A percentile compares a stretch with the other conserved stretches of the same genome.
phyloP scores from a whole-genome alignment of 2,797 vertebrate species.

The Anniella stebbinsi region DNA sequence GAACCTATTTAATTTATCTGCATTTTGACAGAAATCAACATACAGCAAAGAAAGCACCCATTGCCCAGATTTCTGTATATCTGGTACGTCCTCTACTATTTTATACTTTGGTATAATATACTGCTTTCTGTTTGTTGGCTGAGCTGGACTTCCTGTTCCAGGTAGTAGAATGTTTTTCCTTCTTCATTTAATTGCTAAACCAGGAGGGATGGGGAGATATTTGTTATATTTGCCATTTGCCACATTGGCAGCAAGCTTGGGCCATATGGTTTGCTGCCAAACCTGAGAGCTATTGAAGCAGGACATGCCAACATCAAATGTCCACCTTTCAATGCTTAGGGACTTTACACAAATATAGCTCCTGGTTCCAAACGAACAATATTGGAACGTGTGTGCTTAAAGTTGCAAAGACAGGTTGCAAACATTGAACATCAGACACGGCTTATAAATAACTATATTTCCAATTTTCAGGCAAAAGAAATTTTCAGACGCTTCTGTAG shows the following conservation, averaged over 20 bases:
- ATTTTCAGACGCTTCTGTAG: not conserved
- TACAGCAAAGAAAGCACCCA: not conserved
- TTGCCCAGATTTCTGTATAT: not conserved
- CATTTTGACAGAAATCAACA: conserved; percentile 3
- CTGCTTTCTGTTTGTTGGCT: not conserved
- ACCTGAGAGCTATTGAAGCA: not conserved
- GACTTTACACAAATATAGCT: not conserved
- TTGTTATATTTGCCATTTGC: too few species aligned
- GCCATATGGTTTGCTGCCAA: not conserved
- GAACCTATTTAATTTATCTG: not conserved
- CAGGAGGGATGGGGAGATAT: not conserved
- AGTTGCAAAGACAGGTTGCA: not conserved
- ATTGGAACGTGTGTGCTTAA: not conserved
- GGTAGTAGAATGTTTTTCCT: not conserved
- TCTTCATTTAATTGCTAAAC: not conserved
- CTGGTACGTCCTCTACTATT: too few species aligned
- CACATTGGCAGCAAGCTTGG: not conserved
- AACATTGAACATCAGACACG: not conserved
- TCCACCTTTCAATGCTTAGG: too few species aligned
- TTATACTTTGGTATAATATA: not conserved
- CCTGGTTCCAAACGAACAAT: not conserved
- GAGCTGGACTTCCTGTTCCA: not conserved
- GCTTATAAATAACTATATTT: not conserved
- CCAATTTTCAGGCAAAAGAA: not conserved
- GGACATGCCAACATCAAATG: not conserved